These are phyloP conservation scores for Peromyscus polionotus DNA, from an alignment of 2,113 vertebrate species.

Conservation along the genomic window DNA sequence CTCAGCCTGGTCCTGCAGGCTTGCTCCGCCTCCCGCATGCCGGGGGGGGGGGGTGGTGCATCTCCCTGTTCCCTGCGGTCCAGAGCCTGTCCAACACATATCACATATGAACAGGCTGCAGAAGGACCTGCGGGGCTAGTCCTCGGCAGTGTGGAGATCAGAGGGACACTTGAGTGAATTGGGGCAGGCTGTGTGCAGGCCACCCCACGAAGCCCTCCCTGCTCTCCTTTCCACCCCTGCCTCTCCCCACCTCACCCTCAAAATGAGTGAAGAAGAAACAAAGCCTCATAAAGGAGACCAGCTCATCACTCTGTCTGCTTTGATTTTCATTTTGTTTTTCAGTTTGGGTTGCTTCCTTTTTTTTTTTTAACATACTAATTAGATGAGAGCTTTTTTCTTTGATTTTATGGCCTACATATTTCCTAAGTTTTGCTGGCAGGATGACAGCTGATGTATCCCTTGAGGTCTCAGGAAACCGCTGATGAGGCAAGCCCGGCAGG, in stretches of 20 bases:
- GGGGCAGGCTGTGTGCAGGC: not conserved
- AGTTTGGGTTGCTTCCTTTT: constrained; percentile 76
- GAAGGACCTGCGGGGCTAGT: not conserved
- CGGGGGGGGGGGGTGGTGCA: not conserved
- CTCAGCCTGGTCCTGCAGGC: not conserved
- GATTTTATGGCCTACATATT: constrained; percentile 92
- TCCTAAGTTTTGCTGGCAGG: constrained; percentile 89
- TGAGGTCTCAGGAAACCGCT: constrained; percentile 87
- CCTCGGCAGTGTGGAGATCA: not conserved
- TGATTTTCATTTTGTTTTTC: constrained; percentile 83
- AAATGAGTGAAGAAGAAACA: constrained; percentile 8
- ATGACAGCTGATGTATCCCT: constrained; percentile 91
- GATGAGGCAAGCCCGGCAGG: constrained; percentile 85
- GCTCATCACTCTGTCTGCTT: constrained; percentile 74
- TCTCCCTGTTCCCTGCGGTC: rapidly evolving
- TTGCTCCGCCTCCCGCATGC: not conserved
- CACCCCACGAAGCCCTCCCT: not conserved
- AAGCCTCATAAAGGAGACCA: constrained; percentile 69
- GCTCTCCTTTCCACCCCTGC: not conserved
- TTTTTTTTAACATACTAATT: constrained; percentile 89
- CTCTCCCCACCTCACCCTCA: not conserved
- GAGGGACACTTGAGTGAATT: rapidly evolving
- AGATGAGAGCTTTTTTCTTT: constrained; percentile 86
- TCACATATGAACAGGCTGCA: not conserved
- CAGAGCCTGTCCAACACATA: not conserved